A percentile compares a stretch with the other conserved stretches of the same genome.
Evolutionary conservation across 2,797 vertebrate genomes (phyloP).

Genomic region (Falco concolor): DNA sequence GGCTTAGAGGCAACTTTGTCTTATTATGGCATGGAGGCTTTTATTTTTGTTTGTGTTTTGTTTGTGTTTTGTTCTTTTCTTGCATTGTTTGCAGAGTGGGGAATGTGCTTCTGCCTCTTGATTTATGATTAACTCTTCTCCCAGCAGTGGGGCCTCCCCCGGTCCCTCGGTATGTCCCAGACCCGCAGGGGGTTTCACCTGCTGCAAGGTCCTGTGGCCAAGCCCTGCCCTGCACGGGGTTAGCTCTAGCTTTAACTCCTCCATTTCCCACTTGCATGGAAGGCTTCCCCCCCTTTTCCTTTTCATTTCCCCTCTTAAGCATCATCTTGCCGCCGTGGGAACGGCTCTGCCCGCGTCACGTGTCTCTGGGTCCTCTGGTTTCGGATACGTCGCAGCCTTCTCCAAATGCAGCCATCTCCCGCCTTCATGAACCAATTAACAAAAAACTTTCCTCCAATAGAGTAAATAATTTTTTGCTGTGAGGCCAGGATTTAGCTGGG

Average conservation of each 20-base stretch:
- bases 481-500: slow-evolving; percentile 3
- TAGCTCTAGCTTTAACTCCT: not conserved
- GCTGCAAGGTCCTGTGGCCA: not conserved
- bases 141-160: not conserved
- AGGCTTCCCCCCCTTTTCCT: not conserved
- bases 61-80: not conserved
- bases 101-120: not conserved
- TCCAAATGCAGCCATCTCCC: not conserved
- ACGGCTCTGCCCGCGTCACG: accelerated
- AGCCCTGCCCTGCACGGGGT: not conserved
- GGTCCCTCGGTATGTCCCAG: not conserved
- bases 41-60: not conserved
- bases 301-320: not conserved
- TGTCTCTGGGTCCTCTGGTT: not conserved
- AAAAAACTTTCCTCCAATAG: not conserved
- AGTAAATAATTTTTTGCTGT: not conserved
- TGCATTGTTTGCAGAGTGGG: not conserved
- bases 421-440: not conserved
- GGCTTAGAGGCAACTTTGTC: slow-evolving; percentile 32
- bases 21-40: not conserved
- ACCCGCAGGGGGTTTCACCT: not conserved
- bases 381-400: not conserved
- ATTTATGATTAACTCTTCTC: not conserved
- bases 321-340: accelerated
- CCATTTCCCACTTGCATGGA: not conserved